phyloP scores from a whole-genome alignment of 2,113 vertebrate genomes.

The Chloropsis hardwickii region DNA sequence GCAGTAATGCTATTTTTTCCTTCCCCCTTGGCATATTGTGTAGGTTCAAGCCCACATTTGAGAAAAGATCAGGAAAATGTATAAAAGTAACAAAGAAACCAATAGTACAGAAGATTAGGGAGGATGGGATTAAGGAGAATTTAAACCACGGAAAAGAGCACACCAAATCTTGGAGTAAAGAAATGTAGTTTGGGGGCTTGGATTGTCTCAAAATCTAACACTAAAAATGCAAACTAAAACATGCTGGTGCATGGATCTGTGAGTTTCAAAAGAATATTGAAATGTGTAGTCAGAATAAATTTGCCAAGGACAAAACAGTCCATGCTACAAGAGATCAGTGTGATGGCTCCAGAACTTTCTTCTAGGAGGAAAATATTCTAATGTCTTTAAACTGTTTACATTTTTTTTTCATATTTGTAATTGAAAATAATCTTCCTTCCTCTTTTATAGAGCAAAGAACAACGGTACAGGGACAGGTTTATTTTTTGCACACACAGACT shows the following conservation, averaged over 20 bases:
- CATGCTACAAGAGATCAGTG: not conserved
- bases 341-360: not conserved
- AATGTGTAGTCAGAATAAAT: not conserved
- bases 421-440: not conserved
- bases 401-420: not conserved
- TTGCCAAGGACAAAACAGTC: not conserved
- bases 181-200: not conserved
- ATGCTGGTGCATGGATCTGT: not conserved
- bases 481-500: constrained; percentile 97
- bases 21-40: constrained; percentile 33
- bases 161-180: not conserved
- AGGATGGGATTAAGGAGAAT: constrained; percentile 28
- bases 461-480: constrained; percentile 95
- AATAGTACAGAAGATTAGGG: constrained; percentile 10
- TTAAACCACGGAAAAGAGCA: not conserved
- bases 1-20: constrained; percentile 52
- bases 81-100: constrained; percentile 17
- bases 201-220: not conserved
- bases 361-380: not conserved
- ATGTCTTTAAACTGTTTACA: not conserved
- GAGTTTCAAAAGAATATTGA: not conserved
- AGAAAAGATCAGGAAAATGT: not conserved
- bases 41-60: constrained; percentile 37
- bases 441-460: constrained; percentile 83
- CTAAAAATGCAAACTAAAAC: not conserved